These are phyloP conservation scores for Neoseiulus cucumeris DNA, from an alignment of 1,140 invertebrate species.

Conservation along the genomic window DNA sequence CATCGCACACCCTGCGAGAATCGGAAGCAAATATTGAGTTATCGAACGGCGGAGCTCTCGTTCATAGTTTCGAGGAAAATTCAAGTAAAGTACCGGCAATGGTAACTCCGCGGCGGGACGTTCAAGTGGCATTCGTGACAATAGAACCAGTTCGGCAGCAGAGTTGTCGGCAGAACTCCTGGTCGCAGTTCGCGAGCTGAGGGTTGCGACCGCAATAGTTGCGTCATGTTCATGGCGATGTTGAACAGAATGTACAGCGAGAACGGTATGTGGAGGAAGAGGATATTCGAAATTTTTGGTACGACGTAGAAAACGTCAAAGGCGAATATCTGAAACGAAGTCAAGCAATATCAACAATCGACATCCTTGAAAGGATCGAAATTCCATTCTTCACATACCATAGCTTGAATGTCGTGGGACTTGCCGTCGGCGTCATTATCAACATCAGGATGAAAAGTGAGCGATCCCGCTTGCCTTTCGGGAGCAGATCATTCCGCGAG, in stretches of 20 bases:
- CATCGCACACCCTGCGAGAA: conserved; percentile 14
- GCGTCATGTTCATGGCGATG: neutral
- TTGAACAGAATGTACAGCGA: neutral
- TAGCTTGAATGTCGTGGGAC: no score
- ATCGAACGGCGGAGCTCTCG: neutral
- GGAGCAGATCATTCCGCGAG: conserved; percentile 2
- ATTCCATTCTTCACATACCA: no score
- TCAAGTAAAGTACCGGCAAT: conserved; percentile 13
- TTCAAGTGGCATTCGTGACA: conserved; percentile 20
- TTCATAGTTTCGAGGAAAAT: neutral
- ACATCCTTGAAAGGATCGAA: no score
- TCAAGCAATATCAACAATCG: no score
- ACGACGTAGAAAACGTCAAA: neutral
- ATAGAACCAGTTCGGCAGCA: conserved; percentile 18
- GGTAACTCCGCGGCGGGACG: conserved; percentile 20
- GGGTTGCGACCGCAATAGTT: neutral
- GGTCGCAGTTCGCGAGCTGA: neutral
- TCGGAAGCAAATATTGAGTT: neutral
- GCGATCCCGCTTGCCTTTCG: neutral
- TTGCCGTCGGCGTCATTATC: no score
- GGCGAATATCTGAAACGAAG: neutral
- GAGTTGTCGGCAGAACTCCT: neutral
- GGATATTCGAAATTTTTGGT: neutral
- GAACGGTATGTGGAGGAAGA: neutral
- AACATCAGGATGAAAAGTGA: no score